These are phyloP conservation scores for Lanius collurio DNA, from an alignment of 2,113 vertebrate genomes.

Conservation along the genomic window DNA sequence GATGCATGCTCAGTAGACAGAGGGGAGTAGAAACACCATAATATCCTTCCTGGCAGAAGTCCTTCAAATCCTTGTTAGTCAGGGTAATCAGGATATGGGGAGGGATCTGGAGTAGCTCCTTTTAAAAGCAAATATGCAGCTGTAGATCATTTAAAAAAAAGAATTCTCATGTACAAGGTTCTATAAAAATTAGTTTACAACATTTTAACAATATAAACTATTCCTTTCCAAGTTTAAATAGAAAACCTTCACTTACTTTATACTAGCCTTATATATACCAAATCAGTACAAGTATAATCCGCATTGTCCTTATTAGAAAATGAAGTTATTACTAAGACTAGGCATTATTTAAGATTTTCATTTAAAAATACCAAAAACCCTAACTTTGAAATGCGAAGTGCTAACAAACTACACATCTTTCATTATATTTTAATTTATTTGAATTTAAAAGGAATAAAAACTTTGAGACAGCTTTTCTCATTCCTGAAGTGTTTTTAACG, in stretches of 20 bases:
- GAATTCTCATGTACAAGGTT: background rate
- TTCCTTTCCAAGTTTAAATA: background rate
- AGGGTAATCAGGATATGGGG: background rate
- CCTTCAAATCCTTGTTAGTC: background rate
- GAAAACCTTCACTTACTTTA: background rate
- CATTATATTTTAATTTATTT: conserved; percentile 41
- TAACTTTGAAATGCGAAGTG: background rate
- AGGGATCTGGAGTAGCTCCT: background rate
- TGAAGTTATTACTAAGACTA: background rate
- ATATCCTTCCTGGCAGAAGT: background rate
- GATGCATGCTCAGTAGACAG: background rate
- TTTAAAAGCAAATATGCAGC: background rate
- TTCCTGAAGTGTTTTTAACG: background rate
- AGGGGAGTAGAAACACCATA: background rate
- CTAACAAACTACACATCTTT: conserved; percentile 1
- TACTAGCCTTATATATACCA: background rate
- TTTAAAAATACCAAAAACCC: background rate
- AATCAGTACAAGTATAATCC: background rate
- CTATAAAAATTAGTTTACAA: background rate
- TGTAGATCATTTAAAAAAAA: background rate
- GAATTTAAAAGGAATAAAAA: conserved; percentile 28
- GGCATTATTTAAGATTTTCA: background rate
- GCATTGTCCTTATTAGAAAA: background rate
- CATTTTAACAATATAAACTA: background rate
- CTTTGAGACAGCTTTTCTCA: background rate